Evolutionary conservation across 2,113 vertebrate species (phyloP), one percentile per base, ranked within the genome.

Genomic region (Leptodactylus fuscus): DNA sequence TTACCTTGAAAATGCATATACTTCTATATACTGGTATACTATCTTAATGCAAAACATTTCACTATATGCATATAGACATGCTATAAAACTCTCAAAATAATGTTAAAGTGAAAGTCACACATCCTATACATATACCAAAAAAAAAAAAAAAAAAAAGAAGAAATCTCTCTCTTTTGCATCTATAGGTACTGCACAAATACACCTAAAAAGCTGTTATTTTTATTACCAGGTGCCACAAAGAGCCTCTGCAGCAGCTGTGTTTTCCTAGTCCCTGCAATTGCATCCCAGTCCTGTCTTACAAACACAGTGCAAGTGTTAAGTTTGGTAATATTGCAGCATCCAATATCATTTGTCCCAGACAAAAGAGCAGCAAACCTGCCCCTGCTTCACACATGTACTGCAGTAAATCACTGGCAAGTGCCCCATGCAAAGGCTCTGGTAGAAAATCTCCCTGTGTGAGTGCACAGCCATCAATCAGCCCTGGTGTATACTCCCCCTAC

Each of bases 401-500:
- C 74, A 85, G 75, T 78, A 85, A 79, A 85, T 69, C 82, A 85
- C 73, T 77, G 27, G 75, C 62, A 70, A 79, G 75, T 79, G 44
- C 75, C 74, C 83, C 76, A 49, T 69, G 65, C 62, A 79, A 79
- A 79, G 83, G 46, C 74, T 67, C 75, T 79, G 69, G 7, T 67
- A 69, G 62, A 79, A 78, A 77, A 51, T 53, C 83, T 60, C 83
- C 51, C 7, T 69, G 74, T 85, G 83, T 69, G 60, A 49, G 75
- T 44, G 60, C 53, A 51, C 69, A 80, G 36, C 84, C 65, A 86
- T 86, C 84, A 81, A 86, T 86, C 84, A 86, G 62, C 36, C 27
- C 24, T 80, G 36, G 65, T 85, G 76, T 55, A 71, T 80, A 55
- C 84, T 32, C 84, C 83, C 74, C 75, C 84, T 85, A 48, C 83